phyloP scores from a whole-genome alignment of 2,888 invertebrate species.

The Rhaphigaster nebulosa region DNA sequence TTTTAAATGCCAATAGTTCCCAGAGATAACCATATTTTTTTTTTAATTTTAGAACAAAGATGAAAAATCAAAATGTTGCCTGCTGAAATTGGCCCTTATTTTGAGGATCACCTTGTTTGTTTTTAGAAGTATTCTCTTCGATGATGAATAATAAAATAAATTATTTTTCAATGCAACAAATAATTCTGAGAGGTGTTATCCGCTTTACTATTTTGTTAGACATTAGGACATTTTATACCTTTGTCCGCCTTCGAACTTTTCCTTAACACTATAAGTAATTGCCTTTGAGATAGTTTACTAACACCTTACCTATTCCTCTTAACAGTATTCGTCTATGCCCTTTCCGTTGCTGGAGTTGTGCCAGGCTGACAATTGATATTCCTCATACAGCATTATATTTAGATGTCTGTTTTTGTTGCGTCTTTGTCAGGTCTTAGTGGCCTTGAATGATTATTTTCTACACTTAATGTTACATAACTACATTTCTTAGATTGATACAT shows the following conservation, averaged over 20 bases:
- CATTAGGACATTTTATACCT: background rate
- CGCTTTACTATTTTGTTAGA: too few species aligned
- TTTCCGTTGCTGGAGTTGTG: background rate
- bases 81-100: too few species aligned
- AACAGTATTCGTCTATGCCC: background rate
- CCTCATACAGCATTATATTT: background rate
- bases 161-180: too few species aligned
- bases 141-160: too few species aligned
- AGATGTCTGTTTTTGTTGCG: background rate
- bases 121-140: too few species aligned
- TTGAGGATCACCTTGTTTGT: too few species aligned
- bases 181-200: too few species aligned
- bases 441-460: conserved; percentile 2
- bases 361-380: background rate
- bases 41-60: too few species aligned
- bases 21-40: too few species aligned
- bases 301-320: background rate
- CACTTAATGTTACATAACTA: background rate
- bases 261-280: background rate
- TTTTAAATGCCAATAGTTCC: too few species aligned
- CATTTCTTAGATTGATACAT: background rate
- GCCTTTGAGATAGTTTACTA: too few species aligned
- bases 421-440: background rate
- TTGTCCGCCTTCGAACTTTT: background rate
- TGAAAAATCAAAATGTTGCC: too few species aligned